Conservation (phyloP, 2,888 invertebrate genomes). For the Gymnosoma rotundatum region DNA sequence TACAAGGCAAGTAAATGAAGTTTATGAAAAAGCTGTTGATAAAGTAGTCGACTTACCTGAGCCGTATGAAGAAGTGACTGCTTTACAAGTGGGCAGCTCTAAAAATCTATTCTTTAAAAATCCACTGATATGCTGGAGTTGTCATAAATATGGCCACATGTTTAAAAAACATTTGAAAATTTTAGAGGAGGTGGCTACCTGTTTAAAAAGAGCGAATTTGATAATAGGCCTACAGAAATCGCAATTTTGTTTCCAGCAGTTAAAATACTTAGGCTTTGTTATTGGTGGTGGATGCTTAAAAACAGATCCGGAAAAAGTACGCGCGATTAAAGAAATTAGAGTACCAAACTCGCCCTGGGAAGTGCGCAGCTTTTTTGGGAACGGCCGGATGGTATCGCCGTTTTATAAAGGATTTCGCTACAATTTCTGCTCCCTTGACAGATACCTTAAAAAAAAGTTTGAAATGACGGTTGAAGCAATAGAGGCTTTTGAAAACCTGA, state of each 20-base stretch:
- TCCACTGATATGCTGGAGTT: too few species aligned
- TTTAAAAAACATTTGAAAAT: not conserved
- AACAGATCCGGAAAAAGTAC: conserved; percentile 44
- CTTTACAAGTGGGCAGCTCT: too few species aligned
- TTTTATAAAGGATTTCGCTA: not conserved
- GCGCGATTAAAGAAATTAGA: conserved; percentile 8
- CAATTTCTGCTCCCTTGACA: not conserved
- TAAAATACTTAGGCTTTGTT: conserved; percentile 46
- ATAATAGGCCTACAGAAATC: conserved; percentile 61
- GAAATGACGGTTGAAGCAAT: not conserved
- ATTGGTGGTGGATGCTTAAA: conserved; percentile 41
- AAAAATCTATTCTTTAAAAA: too few species aligned
- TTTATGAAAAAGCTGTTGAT: too few species aligned
- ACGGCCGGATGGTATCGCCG: conserved; percentile 53
- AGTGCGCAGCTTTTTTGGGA: conserved; percentile 48
- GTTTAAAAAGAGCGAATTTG: conserved; percentile 12
- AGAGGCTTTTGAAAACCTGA: conserved; percentile 22
- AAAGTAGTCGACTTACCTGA: too few species aligned
- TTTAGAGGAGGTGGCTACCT: not conserved
- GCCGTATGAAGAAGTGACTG: too few species aligned
- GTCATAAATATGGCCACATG: too few species aligned
- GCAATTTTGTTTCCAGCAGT: conserved; percentile 54
- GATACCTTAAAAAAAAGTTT: conserved; percentile 36
- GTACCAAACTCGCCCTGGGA: conserved; percentile 3
- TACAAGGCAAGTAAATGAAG: too few species aligned